Percentiles rank a stretch among this genome's conserved stretches.
Evolutionary conservation across 2,113 vertebrate species (phyloP).

Genomic region (Sprattus sprattus): DNA sequence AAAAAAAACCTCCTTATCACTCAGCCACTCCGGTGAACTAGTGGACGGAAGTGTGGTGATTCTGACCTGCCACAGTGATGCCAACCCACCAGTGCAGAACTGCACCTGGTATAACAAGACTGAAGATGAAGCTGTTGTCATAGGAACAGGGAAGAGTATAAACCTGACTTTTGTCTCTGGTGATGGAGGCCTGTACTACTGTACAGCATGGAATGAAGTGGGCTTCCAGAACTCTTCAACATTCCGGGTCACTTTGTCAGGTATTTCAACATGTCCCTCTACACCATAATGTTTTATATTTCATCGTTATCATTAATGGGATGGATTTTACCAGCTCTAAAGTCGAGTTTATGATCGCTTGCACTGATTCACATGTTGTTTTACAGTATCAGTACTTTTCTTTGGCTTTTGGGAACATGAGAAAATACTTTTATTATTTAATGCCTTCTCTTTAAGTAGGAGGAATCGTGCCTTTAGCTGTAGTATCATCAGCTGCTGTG

Average conservation of each 20-base stretch:
- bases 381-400: no score
- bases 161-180: not conserved
- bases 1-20: not conserved
- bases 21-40: not conserved
- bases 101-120: constrained; percentile 39
- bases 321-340: no score
- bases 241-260: not conserved
- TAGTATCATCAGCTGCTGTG: no score
- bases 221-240: constrained; percentile 21
- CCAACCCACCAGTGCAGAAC: constrained; percentile 17
- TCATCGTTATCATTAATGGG: no score
- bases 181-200: constrained; percentile 9
- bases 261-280: not conserved
- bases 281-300: no score
- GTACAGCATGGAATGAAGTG: constrained; percentile 18
- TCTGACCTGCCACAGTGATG: constrained; percentile 19
- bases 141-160: not conserved
- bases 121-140: not conserved
- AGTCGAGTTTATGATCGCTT: no score
- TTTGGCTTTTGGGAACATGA: no score
- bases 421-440: no score
- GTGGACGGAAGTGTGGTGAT: not conserved
- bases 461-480: no score
- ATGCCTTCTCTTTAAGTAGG: no score
- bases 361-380: no score